Conservation (phyloP, 2,888 invertebrate species). For the Hypsopygia costalis region DNA sequence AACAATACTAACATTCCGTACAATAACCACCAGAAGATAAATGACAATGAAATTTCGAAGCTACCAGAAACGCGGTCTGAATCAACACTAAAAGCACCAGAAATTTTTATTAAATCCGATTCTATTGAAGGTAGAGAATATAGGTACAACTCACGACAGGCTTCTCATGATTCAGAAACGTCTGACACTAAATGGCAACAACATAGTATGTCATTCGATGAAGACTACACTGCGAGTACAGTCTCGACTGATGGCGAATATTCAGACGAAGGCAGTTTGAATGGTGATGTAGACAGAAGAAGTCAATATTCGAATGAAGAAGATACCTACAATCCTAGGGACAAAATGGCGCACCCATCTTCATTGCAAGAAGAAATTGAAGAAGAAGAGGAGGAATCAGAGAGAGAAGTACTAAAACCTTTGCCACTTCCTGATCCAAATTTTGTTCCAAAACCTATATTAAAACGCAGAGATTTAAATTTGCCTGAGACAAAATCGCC, state of each 20-base stretch:
- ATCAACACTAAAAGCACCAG: constrained; percentile 34
- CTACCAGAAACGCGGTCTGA: constrained; percentile 18
- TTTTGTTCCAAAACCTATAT: constrained; percentile 89
- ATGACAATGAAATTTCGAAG: constrained; percentile 24
- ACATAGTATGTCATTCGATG: constrained; percentile 64
- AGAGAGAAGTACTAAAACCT: constrained; percentile 81
- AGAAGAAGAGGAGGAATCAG: constrained; percentile 71
- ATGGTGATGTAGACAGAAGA: constrained; percentile 50
- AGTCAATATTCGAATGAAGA: constrained; percentile 75
- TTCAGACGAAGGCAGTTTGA: constrained; percentile 63
- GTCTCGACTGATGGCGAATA: constrained; percentile 75
- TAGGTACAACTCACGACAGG: constrained; percentile 40
- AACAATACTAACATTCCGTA: constrained; percentile 59
- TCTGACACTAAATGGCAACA: constrained; percentile 69
- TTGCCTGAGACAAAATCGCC: constrained; percentile 31
- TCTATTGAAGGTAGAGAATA: constrained; percentile 49
- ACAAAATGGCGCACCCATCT: constrained; percentile 57
- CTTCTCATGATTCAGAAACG: constrained; percentile 47
- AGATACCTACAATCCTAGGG: constrained; percentile 85
- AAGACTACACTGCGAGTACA: constrained; percentile 83
- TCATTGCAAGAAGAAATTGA: constrained; percentile 42
- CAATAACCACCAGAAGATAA: constrained; percentile 29
- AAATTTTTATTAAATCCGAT: constrained; percentile 56
- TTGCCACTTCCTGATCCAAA: constrained; percentile 84
- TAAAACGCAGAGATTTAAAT: constrained; percentile 81